Conservation (phyloP, 2,797 vertebrate species). For the Mormyrops boulengeri region DNA sequence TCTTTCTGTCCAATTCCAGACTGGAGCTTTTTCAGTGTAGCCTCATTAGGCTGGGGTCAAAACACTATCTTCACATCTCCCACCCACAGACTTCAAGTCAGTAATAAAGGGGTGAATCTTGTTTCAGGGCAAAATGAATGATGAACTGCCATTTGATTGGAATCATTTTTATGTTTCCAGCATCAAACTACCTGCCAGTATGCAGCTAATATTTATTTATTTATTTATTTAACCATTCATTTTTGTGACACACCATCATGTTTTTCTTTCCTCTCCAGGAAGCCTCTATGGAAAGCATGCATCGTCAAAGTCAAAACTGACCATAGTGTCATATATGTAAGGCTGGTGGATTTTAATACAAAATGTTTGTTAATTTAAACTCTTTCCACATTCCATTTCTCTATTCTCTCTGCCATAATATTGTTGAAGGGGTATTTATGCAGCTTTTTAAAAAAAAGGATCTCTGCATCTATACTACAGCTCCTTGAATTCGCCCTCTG, state of each 20-base stretch:
- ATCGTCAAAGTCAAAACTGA: background rate
- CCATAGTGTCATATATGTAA: background rate
- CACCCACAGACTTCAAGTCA: background rate
- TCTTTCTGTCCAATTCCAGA: constrained; percentile 6
- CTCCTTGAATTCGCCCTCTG: background rate
- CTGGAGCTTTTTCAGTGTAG: background rate
- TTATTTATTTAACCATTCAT: too few relatives aligned
- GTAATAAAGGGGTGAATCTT: background rate
- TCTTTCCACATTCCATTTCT: background rate
- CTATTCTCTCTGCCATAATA: background rate
- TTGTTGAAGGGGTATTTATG: background rate
- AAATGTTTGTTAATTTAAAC: background rate
- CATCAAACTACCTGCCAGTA: background rate
- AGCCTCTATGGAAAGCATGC: background rate
- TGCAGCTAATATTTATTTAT: background rate
- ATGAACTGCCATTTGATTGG: background rate
- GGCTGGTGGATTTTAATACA: background rate
- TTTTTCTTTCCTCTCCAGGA: background rate
- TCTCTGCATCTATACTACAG: background rate
- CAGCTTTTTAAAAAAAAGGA: background rate
- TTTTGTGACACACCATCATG: background rate
- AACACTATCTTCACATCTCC: background rate
- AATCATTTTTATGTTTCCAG: background rate
- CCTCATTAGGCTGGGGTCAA: constrained; percentile 1
- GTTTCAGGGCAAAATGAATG: constrained; percentile 5